phyloP scores from a whole-genome alignment of 2,113 vertebrate genomes.

The Dunckerocampus dactyliophorus region DNA sequence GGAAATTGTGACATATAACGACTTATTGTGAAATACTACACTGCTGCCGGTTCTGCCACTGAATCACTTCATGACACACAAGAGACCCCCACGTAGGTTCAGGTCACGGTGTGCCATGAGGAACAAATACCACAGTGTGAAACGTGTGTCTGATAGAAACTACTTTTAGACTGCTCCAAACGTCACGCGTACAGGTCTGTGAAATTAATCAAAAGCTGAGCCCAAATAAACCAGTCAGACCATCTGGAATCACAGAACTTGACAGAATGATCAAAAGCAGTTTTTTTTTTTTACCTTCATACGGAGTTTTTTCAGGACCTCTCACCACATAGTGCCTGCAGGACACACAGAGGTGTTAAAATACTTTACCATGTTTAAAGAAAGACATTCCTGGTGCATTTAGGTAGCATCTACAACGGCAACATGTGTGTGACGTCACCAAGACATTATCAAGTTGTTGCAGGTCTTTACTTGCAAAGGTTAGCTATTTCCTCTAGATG shows the following conservation, averaged over 20 bases:
- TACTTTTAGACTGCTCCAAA: too few species aligned
- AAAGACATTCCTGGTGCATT: background rate
- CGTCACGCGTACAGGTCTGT: too few species aligned
- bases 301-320: slow-evolving; percentile 95
- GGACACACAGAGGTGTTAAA: background rate
- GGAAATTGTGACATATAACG: too few species aligned
- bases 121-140: too few species aligned
- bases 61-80: too few species aligned
- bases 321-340: slow-evolving; percentile 94
- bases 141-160: too few species aligned
- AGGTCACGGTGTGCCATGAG: too few species aligned
- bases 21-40: too few species aligned
- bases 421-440: background rate
- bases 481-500: too few species aligned
- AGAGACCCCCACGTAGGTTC: too few species aligned
- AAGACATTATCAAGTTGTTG: background rate
- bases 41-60: too few species aligned
- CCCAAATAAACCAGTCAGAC: background rate
- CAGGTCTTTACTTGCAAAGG: background rate
- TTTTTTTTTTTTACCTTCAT: slow-evolving; percentile 89
- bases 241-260: background rate
- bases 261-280: background rate
- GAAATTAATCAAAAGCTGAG: background rate
- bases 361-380: background rate
- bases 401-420: background rate